Evolutionary conservation across 2,797 vertebrate genomes (phyloP), one percentile per base, ranked within the genome.

Genomic region (Pempheris klunzingeri): DNA sequence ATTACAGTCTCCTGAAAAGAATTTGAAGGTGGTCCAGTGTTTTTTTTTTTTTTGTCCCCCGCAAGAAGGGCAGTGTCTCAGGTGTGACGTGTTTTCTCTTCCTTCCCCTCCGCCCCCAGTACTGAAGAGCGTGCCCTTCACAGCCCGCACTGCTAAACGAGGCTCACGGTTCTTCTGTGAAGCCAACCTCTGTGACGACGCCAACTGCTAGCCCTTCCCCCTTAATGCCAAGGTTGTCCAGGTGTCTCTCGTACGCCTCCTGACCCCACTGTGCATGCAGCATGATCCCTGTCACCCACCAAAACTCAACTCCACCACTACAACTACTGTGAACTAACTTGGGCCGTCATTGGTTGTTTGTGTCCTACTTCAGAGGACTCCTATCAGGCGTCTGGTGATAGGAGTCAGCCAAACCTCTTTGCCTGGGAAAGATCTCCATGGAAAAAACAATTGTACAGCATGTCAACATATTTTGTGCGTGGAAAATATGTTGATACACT

Each of bases 91-190:
- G 89, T 91, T 85, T 76, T 92, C 84, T 92, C 80, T 88, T 71
- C 86, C 81, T 76, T 72, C 75, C 78, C 85, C 82, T 88, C 88
- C 88, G 88, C 90, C 88, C 89, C 83, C 95, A 99, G 97, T 97
- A 89, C 94, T 99, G 96, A 99, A 99, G 97, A 99, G 97, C 76
- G 97, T 97, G 89, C 98, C 98, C 91, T 99, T 99, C 96, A 98
- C 97, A 86, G 98, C 97, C 91, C 98, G 98, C 93, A 98, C 97
- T 80, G 98, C 97, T 96, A 99, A 99, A 95, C 96, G 98, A 88
- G 96, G 97, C 94, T 99, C 97, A 83, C 96, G 97, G 91, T 98
- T 99, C 97, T 98, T 99, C 97, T 98, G 97, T 81, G 97, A 99
- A 92, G 96, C 97, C 92, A 95, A 97, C 96, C 96, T 98, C 92